Percentiles rank a stretch among this genome's conserved stretches.
phyloP scores from a whole-genome alignment of 2,113 vertebrate species.

The Strix aluco region DNA sequence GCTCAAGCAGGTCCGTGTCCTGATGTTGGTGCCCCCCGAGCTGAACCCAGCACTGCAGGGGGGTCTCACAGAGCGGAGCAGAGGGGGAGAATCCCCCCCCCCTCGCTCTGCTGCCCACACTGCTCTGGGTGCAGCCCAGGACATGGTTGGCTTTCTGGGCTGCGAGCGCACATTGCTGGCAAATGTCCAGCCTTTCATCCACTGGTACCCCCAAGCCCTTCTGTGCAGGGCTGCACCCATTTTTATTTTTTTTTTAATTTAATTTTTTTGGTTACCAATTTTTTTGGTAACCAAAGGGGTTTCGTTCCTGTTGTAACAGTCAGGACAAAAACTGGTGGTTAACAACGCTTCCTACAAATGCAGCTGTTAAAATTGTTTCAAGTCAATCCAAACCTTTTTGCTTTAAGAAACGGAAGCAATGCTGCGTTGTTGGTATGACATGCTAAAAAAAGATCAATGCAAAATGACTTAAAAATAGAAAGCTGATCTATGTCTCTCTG shows the following conservation, averaged over 20 bases:
- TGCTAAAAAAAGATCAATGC: not conserved
- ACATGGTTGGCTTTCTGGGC: not conserved
- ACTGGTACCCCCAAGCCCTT: not conserved
- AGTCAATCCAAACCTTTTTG: not conserved
- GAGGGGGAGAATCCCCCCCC: too few relatives aligned
- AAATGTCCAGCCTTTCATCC: not conserved
- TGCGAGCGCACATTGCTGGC: fast-evolving
- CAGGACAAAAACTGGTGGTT: not conserved
- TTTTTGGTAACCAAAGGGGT: too few relatives aligned
- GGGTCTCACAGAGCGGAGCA: not conserved
- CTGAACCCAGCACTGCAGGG: not conserved
- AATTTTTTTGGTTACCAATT: not conserved
- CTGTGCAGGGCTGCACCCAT: not conserved
- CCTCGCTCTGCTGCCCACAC: too few relatives aligned
- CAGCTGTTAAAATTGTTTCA: not conserved
- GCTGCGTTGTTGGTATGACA: not conserved
- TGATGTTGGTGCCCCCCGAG: not conserved
- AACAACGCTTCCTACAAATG: not conserved
- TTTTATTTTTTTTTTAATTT: too few relatives aligned
- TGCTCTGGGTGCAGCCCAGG: not conserved
- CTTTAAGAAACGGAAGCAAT: not conserved
- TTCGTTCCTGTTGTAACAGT: not conserved
- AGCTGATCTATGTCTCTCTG: not conserved
- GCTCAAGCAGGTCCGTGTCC: not conserved
- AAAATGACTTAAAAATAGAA: not conserved